phyloP scores from a whole-genome alignment of 2,797 vertebrate genomes.

The Melanotaenia boesemani region DNA sequence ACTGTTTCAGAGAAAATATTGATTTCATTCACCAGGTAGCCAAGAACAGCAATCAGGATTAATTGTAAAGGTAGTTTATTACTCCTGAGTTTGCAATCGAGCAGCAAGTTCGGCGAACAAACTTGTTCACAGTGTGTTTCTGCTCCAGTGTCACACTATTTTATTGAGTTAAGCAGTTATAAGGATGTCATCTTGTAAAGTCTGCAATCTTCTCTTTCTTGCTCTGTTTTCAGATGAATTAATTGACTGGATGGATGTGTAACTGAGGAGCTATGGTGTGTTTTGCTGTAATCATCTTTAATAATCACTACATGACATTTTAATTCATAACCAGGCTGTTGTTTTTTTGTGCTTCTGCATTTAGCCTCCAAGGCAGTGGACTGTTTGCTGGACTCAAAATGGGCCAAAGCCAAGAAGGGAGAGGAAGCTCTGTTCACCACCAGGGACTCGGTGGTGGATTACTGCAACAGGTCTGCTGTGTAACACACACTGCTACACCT shows the following conservation, averaged over 20 bases:
- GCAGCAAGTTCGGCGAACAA: not conserved
- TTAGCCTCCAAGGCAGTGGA: slow-evolving; percentile 98
- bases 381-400: slow-evolving; percentile 97
- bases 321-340: not conserved
- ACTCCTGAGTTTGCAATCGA: not conserved
- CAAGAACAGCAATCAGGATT: not conserved
- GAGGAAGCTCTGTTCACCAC: slow-evolving; percentile 96
- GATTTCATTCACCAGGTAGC: not conserved
- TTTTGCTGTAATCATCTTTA: not conserved
- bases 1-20: not conserved
- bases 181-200: too few relatives aligned
- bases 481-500: not conserved
- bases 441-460: slow-evolving; percentile 94
- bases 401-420: slow-evolving; percentile 97
- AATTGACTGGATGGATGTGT: not conserved
- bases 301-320: not conserved
- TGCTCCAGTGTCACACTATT: not conserved
- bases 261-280: not conserved
- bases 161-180: not conserved
- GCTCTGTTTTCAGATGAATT: not conserved
- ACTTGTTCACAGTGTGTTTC: not conserved
- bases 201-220: not conserved
- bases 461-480: slow-evolving; percentile 92
- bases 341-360: slow-evolving; percentile 19
- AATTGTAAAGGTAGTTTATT: not conserved